Conservation (phyloP, 2,113 vertebrate species). For the Chaetura pelagica region DNA sequence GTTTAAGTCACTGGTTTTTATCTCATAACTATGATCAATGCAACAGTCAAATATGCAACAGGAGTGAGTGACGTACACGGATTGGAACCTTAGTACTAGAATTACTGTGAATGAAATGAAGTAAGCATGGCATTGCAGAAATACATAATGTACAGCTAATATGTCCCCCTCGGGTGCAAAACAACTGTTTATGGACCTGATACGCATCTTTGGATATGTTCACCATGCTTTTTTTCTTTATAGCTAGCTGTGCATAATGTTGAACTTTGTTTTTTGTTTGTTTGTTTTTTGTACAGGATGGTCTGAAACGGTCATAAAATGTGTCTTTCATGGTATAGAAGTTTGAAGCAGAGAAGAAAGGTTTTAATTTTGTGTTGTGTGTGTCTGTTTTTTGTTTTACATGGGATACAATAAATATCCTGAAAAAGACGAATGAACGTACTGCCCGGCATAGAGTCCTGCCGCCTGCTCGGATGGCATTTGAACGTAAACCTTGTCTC, state of each 20-base stretch:
- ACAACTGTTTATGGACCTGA: constrained; percentile 58
- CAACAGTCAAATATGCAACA: constrained; percentile 32
- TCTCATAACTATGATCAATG: constrained; percentile 21
- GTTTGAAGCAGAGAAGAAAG: constrained; percentile 65
- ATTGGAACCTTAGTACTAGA: constrained; percentile 47
- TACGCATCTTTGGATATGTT: constrained; percentile 43
- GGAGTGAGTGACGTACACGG: constrained; percentile 43
- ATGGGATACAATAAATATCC: constrained; percentile 97
- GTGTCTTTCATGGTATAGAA: constrained; percentile 70
- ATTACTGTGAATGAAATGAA: constrained; percentile 65
- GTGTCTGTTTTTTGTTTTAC: constrained; percentile 72
- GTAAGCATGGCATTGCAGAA: constrained; percentile 69
- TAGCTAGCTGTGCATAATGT: constrained; percentile 71
- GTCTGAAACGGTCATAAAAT: constrained; percentile 74
- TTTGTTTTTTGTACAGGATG: constrained; percentile 69
- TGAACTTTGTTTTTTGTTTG: constrained; percentile 17
- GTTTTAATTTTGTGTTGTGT: constrained; percentile 21
- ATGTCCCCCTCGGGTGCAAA: constrained; percentile 66
- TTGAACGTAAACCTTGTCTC: constrained; percentile 92
- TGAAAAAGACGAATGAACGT: constrained; percentile 96
- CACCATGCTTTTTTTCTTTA: constrained; percentile 48
- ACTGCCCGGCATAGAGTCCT: constrained; percentile 95
- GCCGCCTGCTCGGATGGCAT: constrained; percentile 96
- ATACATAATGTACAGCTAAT: constrained; percentile 71
- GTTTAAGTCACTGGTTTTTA: constrained; percentile 37